Conservation (phyloP, 2,113 vertebrate species). For the Setophaga kirtlandii region DNA sequence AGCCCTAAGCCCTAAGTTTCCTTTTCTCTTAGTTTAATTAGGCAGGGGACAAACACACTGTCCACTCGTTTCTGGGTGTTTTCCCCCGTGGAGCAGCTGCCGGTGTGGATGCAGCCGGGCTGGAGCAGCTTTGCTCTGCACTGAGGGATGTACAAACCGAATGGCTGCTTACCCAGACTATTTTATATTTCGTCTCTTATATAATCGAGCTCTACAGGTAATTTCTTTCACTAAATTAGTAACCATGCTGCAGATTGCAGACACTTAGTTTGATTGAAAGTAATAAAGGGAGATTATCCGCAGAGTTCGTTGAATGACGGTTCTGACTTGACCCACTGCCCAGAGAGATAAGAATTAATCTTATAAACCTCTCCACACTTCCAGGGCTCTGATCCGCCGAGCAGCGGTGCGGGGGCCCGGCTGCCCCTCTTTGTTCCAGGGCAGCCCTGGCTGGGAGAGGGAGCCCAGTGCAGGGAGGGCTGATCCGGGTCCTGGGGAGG, state of each 20-base stretch:
- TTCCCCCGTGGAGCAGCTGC: constrained; percentile 6
- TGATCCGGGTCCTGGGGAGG: accelerated
- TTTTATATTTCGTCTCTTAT: constrained; percentile 56
- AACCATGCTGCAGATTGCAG: constrained; percentile 71
- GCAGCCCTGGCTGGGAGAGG: not conserved
- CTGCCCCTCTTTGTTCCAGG: constrained; percentile 57
- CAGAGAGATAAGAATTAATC: constrained; percentile 79
- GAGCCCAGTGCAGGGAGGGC: not conserved
- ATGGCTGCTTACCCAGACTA: constrained; percentile 19
- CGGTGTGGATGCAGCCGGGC: not conserved
- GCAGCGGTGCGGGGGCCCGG: not conserved
- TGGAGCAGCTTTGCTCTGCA: constrained; percentile 28
- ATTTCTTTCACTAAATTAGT: constrained; percentile 74
- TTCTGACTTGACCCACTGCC: constrained; percentile 80
- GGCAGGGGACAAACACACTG: constrained; percentile 12
- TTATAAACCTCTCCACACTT: constrained; percentile 73
- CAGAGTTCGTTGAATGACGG: constrained; percentile 63
- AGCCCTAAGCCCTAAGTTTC: constrained; percentile 2
- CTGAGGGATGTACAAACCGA: constrained; percentile 25
- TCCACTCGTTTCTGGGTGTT: constrained; percentile 15
- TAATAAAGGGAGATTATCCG: constrained; percentile 79
- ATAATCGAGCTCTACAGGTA: constrained; percentile 72
- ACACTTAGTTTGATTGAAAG: constrained; percentile 81
- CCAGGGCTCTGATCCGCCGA: constrained; percentile 4
- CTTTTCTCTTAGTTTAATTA: constrained; percentile 64